A percentile compares a stretch with the other conserved stretches of the same genome.
These are phyloP conservation scores for Phoenicopterus ruber DNA, from an alignment of 2,113 vertebrate species.

Conservation along the genomic window DNA sequence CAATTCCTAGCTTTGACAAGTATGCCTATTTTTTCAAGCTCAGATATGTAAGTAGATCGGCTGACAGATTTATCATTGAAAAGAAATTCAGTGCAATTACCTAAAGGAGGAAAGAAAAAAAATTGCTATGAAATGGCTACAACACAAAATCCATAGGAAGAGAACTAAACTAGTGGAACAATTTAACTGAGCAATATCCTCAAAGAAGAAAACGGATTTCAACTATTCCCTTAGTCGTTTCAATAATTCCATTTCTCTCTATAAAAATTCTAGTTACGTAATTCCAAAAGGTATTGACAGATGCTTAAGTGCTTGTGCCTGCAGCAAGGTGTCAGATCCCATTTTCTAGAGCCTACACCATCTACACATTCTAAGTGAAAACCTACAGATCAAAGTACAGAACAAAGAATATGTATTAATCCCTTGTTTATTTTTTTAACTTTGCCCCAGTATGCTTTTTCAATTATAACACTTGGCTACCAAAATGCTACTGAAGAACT, in stretches of 20 bases:
- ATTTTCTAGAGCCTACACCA: background rate
- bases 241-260: background rate
- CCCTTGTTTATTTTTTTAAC: background rate
- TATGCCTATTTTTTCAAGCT: conserved; percentile 86
- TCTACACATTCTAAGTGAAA: background rate
- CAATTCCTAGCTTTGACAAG: conserved; percentile 89
- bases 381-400: background rate
- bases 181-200: background rate
- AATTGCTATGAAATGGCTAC: background rate
- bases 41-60: conserved; percentile 74
- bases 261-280: background rate
- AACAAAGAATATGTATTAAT: background rate
- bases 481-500: background rate
- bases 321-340: background rate
- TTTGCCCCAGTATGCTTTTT: background rate
- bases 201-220: background rate
- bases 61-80: conserved; percentile 75
- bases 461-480: background rate
- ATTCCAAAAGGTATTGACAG: background rate
- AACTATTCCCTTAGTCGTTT: background rate
- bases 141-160: background rate
- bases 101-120: conserved; percentile 64
- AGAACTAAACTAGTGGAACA: background rate
- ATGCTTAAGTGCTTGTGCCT: background rate
- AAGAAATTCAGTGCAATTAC: conserved; percentile 79